Evolutionary conservation across 2,797 vertebrate species (phyloP).

Genomic region (Lutjanus campechanus): DNA sequence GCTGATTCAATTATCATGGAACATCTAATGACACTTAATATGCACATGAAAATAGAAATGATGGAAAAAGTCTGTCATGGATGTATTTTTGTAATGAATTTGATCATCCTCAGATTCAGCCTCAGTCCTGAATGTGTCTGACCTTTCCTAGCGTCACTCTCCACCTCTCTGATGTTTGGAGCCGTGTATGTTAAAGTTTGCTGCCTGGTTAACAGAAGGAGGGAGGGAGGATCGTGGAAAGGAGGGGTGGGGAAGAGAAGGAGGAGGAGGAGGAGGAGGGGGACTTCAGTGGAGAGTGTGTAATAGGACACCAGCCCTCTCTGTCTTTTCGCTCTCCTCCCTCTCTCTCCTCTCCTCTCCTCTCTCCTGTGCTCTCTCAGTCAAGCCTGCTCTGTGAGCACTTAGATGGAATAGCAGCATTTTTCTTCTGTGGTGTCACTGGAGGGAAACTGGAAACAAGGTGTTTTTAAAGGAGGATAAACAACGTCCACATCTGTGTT

Average conservation of each 20-base stretch:
- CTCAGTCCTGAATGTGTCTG: constrained; percentile 32
- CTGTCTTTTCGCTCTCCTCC: constrained; percentile 76
- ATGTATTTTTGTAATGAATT: no score
- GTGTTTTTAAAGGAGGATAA: constrained; percentile 23
- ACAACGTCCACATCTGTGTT: constrained; percentile 22
- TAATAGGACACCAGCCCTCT: constrained; percentile 87
- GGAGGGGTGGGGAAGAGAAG: constrained; percentile 45
- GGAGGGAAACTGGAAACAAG: constrained; percentile 64
- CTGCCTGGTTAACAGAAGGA: constrained; percentile 75
- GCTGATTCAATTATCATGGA: not conserved
- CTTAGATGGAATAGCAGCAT: constrained; percentile 80
- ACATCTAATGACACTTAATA: not conserved
- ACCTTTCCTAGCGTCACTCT: constrained; percentile 41
- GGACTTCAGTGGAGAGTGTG: constrained; percentile 78
- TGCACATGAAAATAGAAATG: not conserved
- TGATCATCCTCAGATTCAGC: constrained; percentile 13
- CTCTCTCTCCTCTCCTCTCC: constrained; percentile 65
- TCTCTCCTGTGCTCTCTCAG: constrained; percentile 70
- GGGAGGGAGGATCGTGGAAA: constrained; percentile 47
- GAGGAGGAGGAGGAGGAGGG: constrained; percentile 59
- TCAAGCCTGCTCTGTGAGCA: constrained; percentile 75
- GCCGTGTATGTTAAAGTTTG: constrained; percentile 63
- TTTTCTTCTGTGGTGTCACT: constrained; percentile 60
- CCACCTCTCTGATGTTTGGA: constrained; percentile 48
- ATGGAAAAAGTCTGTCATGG: constrained; percentile 14